Evolutionary conservation across 2,888 invertebrate genomes (phyloP).

Genomic region (Microctonus brassicae): DNA sequence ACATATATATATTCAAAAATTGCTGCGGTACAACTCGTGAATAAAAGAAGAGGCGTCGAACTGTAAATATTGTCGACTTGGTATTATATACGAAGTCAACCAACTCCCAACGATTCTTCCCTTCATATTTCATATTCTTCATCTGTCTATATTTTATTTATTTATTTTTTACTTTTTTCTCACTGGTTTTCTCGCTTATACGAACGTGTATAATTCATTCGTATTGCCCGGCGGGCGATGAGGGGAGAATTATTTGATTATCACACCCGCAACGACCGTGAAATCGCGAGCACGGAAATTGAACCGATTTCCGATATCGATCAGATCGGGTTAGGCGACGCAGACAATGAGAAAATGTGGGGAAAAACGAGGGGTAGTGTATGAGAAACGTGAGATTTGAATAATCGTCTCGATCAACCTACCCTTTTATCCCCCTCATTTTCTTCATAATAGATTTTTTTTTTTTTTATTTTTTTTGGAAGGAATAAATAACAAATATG

Average conservation of each 20-base stretch:
- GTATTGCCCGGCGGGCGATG: not conserved
- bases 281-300: slow-evolving; percentile 32
- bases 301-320: slow-evolving; percentile 34
- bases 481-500: too few species aligned
- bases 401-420: slow-evolving; percentile 24
- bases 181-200: not conserved
- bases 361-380: not conserved
- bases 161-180: slow-evolving; percentile 12
- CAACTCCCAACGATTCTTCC: too few species aligned
- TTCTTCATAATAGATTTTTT: too few species aligned
- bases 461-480: too few species aligned
- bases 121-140: not conserved
- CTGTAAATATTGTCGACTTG: too few species aligned
- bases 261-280: slow-evolving; percentile 33
- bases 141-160: too few species aligned
- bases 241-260: slow-evolving; percentile 29
- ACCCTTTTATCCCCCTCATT: not conserved
- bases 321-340: slow-evolving; percentile 13
- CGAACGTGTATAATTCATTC: not conserved
- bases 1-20: too few species aligned
- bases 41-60: too few species aligned
- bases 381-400: slow-evolving; percentile 14
- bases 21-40: not conserved
- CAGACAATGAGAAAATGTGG: not conserved
- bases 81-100: too few species aligned